These are phyloP conservation scores for Chelonus formosanus DNA, from an alignment of 2,888 invertebrate species.

Conservation along the genomic window DNA sequence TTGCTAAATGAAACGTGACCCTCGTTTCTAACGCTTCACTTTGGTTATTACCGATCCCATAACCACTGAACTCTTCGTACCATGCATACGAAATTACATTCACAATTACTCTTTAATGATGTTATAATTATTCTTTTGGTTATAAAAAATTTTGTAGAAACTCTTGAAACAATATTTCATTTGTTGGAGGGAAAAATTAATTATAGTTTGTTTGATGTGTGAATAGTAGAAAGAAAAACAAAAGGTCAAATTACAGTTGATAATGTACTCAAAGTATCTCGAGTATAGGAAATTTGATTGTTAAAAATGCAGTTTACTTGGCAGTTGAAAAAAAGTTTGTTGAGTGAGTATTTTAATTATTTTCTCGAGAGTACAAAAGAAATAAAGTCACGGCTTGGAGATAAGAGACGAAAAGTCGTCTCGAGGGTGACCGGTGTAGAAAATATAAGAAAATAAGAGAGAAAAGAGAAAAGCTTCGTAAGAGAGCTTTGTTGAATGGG, in stretches of 20 bases:
- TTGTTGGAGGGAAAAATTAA: too few relatives aligned
- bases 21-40: slow-evolving; percentile 50
- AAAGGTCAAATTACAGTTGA: too few relatives aligned
- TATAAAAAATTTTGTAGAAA: background rate
- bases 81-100: background rate
- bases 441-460: slow-evolving; percentile 12
- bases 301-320: slow-evolving; percentile 4
- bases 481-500: slow-evolving; percentile 16
- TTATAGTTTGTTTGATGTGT: too few relatives aligned
- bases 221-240: too few relatives aligned
- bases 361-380: slow-evolving; percentile 14
- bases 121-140: background rate
- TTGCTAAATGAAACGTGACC: slow-evolving; percentile 64
- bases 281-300: too few relatives aligned
- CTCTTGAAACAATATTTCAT: background rate
- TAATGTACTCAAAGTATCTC: too few relatives aligned
- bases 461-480: slow-evolving; percentile 5
- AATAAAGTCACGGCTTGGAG: background rate
- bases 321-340: slow-evolving; percentile 3
- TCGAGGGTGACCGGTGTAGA: slow-evolving; percentile 8
- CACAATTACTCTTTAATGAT: background rate
- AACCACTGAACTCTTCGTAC: slow-evolving; percentile 19
- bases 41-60: slow-evolving; percentile 52
- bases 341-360: slow-evolving; percentile 27
- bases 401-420: slow-evolving; percentile 7